Evolutionary conservation across 2,113 vertebrate genomes (phyloP), one percentile per base, ranked within the genome.

Genomic region (Clupea harengus): DNA sequence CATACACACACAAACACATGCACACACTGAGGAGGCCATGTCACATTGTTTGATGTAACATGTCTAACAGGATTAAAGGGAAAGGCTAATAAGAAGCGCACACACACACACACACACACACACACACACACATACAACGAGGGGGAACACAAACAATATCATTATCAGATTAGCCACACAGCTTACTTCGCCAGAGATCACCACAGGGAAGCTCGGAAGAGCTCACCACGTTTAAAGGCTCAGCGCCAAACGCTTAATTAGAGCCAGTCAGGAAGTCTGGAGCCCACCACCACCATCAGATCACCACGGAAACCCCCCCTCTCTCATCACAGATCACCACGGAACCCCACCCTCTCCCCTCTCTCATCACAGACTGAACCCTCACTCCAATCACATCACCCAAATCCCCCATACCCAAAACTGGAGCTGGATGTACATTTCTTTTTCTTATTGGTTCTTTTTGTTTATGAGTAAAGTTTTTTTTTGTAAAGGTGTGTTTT

Each of bases 1-100:
- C 11, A 50, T 8, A 85, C 81, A 89, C 78, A 85, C 45, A 86
- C 2, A 39, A 39, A 82, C 22, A 64, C 57, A 39, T 3, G 32
- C 64, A 47, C 20, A 75, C 20, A 75, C 64, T 3, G 88, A 67
- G 67, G 25, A 28, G 64, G 15, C 57, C 80, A 28, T 22, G 10
- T 72, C 13, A 72, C 8, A 72, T 64, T 64, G 22, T 64, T 25
- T n/a, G 22, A 64, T 57, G 17, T 57, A 11, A 20, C 20, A 28
- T 28, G 64, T 28, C 64, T 25, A 67, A 25, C 22, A 28, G 1
- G 22, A 67, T 67, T 25, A 28, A 67, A 67, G 64, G 64, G 64
- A 67, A 67, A 82, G n/a, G 22, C n/a, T 67, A 67, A 67, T 60
- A 67, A 25, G 64, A 67, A 20, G n/a, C 57, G 6, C 64, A 67